Evolutionary conservation across 1,140 invertebrate species (phyloP).

Genomic region (Drosophila willistoni): DNA sequence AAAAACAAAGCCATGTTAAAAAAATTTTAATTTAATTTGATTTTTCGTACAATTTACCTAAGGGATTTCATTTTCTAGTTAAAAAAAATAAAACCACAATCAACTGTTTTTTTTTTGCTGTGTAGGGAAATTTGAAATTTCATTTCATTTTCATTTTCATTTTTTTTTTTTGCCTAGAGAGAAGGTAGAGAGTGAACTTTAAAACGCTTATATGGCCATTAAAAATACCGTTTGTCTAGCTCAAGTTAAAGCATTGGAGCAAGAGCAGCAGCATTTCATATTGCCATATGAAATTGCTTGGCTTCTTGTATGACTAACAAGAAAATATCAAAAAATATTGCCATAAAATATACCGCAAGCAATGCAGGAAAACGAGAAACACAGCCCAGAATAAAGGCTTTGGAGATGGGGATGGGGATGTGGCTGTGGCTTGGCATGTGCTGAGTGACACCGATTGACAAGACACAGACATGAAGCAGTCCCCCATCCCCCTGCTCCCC

Average conservation of each 20-base stretch:
- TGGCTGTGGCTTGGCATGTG: conserved; percentile 29
- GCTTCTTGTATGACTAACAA: conserved; percentile 38
- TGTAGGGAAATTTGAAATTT: background rate
- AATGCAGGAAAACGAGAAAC: conserved; percentile 15
- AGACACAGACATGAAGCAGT: conserved; percentile 5
- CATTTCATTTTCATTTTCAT: background rate
- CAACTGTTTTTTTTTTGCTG: background rate
- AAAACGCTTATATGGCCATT: conserved; percentile 24
- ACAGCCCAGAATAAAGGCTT: conserved; percentile 27
- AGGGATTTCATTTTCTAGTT: no score
- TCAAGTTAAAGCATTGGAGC: conserved; percentile 17
- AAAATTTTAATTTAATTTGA: no score
- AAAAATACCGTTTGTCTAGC: conserved; percentile 34
- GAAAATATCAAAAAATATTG: conserved; percentile 72
- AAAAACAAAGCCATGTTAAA: no score
- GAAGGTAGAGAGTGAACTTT: conserved; percentile 1
- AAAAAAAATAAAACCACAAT: no score
- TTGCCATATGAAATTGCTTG: conserved; percentile 53
- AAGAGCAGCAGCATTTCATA: conserved; percentile 43
- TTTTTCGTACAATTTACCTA: no score
- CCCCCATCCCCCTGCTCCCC: background rate
- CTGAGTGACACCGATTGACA: conserved; percentile 73
- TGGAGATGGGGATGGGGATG: conserved; percentile 24
- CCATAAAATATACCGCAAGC: conserved; percentile 64
- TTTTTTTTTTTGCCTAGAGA: background rate